Conservation (phyloP, 2,888 invertebrate species). For the Teinopalpus imperialis region DNA sequence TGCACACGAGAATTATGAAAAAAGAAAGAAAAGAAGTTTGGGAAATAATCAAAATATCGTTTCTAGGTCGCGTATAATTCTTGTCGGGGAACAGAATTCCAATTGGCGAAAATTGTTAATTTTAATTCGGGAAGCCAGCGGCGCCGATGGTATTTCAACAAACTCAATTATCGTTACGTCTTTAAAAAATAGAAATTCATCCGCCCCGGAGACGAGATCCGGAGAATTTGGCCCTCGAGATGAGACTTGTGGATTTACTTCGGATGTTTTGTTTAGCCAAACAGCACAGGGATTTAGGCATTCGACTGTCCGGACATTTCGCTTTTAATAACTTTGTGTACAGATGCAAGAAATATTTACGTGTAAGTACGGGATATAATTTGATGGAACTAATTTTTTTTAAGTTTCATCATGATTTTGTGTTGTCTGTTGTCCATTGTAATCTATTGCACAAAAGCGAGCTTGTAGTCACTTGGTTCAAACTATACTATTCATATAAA, state of each 20-base stretch:
- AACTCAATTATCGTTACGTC: conserved; percentile 66
- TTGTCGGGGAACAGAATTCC: conserved; percentile 37
- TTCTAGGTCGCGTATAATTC: conserved; percentile 33
- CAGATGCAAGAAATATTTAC: conserved; percentile 25
- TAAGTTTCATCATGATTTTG: no score
- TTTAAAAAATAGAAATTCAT: conserved; percentile 54
- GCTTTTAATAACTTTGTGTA: background rate
- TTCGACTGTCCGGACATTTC: background rate
- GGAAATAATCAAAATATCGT: no score
- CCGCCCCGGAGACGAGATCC: conserved; percentile 35
- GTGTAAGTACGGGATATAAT: no score
- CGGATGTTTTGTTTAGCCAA: conserved; percentile 14
- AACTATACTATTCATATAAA: no score
- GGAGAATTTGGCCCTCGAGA: conserved; percentile 27
- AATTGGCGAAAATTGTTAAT: conserved; percentile 61
- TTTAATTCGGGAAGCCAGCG: conserved; percentile 47
- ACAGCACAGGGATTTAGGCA: conserved; percentile 2
- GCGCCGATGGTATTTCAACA: conserved; percentile 39
- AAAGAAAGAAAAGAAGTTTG: no score
- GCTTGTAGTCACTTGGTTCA: no score
- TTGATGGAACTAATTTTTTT: no score
- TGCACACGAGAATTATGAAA: no score
- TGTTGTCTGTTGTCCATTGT: no score
- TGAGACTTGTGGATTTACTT: conserved; percentile 24
- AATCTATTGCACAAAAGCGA: no score